Evolutionary conservation across 1,140 invertebrate species (phyloP).

Genomic region (Listronotus bonariensis): DNA sequence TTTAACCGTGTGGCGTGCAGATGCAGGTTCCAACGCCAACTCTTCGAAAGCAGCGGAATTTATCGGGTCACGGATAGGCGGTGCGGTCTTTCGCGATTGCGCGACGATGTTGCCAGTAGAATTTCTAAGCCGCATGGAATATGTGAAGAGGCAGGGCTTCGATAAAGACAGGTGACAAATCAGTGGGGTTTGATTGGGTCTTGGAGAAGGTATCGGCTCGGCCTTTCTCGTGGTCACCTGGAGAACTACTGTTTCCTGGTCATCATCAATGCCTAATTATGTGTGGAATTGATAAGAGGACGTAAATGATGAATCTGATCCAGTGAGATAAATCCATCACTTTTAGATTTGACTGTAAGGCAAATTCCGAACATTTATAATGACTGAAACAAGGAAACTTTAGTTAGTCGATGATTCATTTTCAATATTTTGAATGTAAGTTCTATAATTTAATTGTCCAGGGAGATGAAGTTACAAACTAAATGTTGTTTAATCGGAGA

Average conservation of each 20-base stretch:
- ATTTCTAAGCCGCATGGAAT: conserved; percentile 37
- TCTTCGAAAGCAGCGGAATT: conserved; percentile 43
- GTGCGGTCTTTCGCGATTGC: conserved; percentile 45
- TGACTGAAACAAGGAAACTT: too few species aligned
- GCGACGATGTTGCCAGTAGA: conserved; percentile 49
- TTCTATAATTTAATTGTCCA: too few species aligned
- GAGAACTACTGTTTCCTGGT: conserved; percentile 34
- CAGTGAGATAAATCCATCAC: conserved; percentile 46
- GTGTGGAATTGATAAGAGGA: conserved; percentile 24
- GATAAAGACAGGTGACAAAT: conserved; percentile 53
- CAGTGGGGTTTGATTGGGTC: conserved; percentile 50
- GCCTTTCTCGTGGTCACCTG: conserved; percentile 47
- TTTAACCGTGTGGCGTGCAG: conserved; percentile 38
- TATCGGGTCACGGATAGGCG: conserved; percentile 46
- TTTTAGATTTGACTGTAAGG: conserved; percentile 23
- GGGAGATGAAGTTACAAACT: too few species aligned
- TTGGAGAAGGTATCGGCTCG: conserved; percentile 42
- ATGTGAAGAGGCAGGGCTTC: conserved; percentile 47
- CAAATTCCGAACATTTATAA: too few species aligned
- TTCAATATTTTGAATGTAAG: too few species aligned
- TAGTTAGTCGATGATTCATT: too few species aligned
- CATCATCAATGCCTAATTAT: conserved; percentile 47
- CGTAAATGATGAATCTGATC: conserved; percentile 49
- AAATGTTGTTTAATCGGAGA: too few species aligned
- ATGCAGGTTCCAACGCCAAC: conserved; percentile 36